A percentile compares a stretch with the other conserved stretches of the same genome.
These are phyloP conservation scores for Altica lythri DNA, from an alignment of 2,888 invertebrate species.

Conservation along the genomic window DNA sequence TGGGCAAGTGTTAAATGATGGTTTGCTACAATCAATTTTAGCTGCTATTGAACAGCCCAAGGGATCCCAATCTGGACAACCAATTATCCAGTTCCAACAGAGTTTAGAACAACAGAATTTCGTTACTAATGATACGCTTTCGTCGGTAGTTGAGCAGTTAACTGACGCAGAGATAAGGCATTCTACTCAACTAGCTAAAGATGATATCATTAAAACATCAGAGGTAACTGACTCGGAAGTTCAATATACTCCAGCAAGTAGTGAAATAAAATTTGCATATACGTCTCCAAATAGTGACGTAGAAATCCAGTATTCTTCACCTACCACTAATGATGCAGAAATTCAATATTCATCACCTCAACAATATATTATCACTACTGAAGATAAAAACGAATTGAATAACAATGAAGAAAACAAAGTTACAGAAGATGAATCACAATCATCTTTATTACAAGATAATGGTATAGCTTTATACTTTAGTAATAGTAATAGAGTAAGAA, in stretches of 20 bases:
- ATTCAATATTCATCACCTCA: conserved; percentile 28
- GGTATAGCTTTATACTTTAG: conserved; percentile 66
- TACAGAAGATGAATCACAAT: conserved; percentile 37
- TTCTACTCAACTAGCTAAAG: conserved; percentile 31
- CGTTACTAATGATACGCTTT: conserved; percentile 37
- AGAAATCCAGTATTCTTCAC: conserved; percentile 8
- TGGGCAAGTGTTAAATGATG: conserved; percentile 78
- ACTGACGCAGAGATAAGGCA: conserved; percentile 35
- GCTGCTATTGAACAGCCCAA: conserved; percentile 79
- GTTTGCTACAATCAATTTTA: conserved; percentile 77
- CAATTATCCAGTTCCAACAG: conserved; percentile 47
- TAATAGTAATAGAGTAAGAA: conserved; percentile 43
- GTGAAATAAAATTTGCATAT: neutral
- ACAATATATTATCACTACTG: conserved; percentile 25
- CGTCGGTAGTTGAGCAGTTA: conserved; percentile 35
- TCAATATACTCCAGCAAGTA: neutral
- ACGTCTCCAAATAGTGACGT: conserved; percentile 6
- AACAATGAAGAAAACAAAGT: conserved; percentile 44
- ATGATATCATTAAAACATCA: conserved; percentile 30
- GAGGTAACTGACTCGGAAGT: conserved; percentile 17
- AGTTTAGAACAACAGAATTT: conserved; percentile 41
- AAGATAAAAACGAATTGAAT: conserved; percentile 10
- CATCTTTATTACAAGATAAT: conserved; percentile 61
- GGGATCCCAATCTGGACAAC: conserved; percentile 45
- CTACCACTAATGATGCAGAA: conserved; percentile 12